These are phyloP conservation scores for Meiosimyza platycephala DNA, from an alignment of 2,888 invertebrate genomes.

Conservation along the genomic window DNA sequence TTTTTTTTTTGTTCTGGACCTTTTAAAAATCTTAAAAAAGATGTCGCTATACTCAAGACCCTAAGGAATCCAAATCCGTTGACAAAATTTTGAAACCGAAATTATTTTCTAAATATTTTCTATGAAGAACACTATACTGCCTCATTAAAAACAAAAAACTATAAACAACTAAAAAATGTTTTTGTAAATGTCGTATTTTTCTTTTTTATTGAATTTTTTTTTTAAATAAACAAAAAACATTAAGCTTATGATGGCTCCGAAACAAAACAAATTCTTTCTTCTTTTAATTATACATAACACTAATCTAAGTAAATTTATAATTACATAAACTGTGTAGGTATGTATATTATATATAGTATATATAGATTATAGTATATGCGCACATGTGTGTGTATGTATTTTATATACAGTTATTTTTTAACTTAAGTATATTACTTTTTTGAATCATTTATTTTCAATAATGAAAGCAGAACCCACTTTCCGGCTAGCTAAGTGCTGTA, in stretches of 20 bases:
- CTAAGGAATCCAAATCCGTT: no score
- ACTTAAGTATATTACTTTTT: constrained; percentile 3
- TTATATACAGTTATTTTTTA: constrained; percentile 24
- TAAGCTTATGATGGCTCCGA: constrained; percentile 29
- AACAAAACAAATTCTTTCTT: constrained; percentile 11
- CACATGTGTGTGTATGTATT: constrained; percentile 22
- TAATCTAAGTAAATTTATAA: constrained; percentile 17
- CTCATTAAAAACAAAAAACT: no score
- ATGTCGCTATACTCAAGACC: no score
- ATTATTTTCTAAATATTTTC: no score
- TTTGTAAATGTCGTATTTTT: neutral
- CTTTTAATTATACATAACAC: constrained; percentile 22
- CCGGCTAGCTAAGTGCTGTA: no score
- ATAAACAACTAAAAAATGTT: no score
- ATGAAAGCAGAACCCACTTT: no score
- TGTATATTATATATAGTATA: neutral
- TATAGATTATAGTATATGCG: constrained; percentile 12
- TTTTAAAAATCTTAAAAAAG: no score
- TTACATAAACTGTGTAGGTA: constrained; percentile 16
- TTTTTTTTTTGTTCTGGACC: no score
- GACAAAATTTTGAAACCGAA: no score
- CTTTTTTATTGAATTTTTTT: constrained; percentile 8
- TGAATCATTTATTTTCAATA: no score
- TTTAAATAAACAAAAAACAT: constrained; percentile 7
- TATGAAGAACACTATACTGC: no score